A percentile compares a stretch with the other conserved stretches of the same genome.
phyloP scores from a whole-genome alignment of 2,888 invertebrate genomes.

The Drosophila lacicola region DNA sequence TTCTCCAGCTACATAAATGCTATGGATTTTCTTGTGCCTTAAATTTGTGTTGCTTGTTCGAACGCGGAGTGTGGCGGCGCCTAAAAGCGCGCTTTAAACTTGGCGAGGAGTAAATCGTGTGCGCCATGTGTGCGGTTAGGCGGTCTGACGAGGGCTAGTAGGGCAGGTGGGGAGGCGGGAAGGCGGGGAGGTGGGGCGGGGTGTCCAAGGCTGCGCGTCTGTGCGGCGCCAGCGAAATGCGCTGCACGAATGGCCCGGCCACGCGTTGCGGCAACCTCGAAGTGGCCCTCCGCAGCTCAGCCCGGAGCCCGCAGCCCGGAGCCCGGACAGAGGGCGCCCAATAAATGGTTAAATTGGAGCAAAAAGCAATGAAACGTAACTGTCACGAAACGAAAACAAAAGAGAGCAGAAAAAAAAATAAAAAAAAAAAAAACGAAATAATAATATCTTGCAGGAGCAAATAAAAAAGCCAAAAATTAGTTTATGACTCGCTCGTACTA shows the following conservation, averaged over 20 bases:
- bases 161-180: not conserved
- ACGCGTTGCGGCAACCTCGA: conserved; percentile 52
- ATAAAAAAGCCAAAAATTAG: conserved; percentile 65
- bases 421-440: conserved; percentile 17
- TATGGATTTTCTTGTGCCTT: not conserved
- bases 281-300: conserved; percentile 2
- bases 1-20: no score
- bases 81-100: conserved; percentile 65
- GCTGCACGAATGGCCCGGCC: conserved; percentile 70
- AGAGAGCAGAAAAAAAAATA: conserved; percentile 10
- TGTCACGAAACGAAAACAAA: conserved; percentile 69
- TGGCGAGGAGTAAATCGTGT: not conserved
- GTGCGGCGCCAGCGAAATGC: conserved; percentile 74
- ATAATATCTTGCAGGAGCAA: conserved; percentile 63
- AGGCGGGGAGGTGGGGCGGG: not conserved
- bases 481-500: conserved; percentile 58
- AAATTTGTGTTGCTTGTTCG: conserved; percentile 10
- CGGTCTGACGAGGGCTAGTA: not conserved
- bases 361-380: conserved; percentile 78
- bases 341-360: conserved; percentile 79
- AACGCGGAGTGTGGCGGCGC: conserved; percentile 25
- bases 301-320: not conserved
- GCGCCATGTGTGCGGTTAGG: not conserved
- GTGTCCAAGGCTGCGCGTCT: conserved; percentile 74
- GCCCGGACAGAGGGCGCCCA: conserved; percentile 66